Evolutionary conservation across 2,113 vertebrate species (phyloP).

Genomic region (Manacus vitellinus): DNA sequence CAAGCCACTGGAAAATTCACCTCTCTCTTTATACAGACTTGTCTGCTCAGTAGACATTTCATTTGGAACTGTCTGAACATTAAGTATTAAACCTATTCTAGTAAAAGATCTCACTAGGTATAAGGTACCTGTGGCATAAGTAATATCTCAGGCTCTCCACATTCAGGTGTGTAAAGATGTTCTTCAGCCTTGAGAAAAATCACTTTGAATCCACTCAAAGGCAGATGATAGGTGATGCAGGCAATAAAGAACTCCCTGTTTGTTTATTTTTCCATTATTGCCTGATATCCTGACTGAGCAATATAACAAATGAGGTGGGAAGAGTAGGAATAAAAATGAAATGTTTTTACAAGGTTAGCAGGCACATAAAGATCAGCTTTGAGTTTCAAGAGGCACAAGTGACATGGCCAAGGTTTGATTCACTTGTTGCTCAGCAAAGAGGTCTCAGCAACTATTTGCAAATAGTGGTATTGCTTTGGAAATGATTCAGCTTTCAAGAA

Average conservation of each 20-base stretch:
- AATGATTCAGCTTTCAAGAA: background rate
- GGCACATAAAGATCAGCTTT: background rate
- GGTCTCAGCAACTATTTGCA: background rate
- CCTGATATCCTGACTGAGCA: background rate
- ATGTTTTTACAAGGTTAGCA: conserved; percentile 15
- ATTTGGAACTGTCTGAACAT: background rate
- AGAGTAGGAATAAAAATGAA: background rate
- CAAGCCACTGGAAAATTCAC: background rate
- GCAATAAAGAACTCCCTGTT: background rate
- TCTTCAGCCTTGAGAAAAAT: conserved; percentile 7
- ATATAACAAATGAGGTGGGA: conserved; percentile 15
- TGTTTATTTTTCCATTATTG: conserved; percentile 44
- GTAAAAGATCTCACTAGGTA: background rate
- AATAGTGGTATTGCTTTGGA: background rate
- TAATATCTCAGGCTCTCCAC: background rate
- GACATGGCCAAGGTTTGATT: background rate
- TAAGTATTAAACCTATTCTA: background rate
- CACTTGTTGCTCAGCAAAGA: background rate
- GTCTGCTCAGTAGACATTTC: background rate
- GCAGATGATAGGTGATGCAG: background rate
- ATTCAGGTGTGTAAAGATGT: background rate
- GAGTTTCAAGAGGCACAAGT: background rate
- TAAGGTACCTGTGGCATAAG: background rate
- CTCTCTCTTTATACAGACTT: background rate
- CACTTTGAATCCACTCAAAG: background rate